A percentile compares a stretch with the other conserved stretches of the same genome.
phyloP scores from a whole-genome alignment of 2,888 invertebrate species.

The Caradrina kadenii region DNA sequence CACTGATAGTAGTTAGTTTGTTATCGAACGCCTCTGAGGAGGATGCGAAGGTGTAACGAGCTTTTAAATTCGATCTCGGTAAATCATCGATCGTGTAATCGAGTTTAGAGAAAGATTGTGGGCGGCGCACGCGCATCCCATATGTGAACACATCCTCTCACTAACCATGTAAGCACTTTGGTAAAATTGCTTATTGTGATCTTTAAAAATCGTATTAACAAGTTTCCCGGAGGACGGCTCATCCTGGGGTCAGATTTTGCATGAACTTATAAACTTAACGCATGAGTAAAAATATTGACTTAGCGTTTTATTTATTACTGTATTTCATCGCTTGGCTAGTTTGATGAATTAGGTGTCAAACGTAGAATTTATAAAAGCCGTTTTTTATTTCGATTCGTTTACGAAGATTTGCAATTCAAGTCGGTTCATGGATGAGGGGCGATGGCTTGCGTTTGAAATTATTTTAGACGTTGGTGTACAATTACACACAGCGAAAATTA shows the following conservation, averaged over 20 bases:
- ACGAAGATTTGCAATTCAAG: slow-evolving; percentile 75
- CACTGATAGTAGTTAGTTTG: slow-evolving; percentile 68
- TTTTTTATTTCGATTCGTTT: slow-evolving; percentile 64
- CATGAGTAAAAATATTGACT: slow-evolving; percentile 67
- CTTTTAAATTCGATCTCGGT: slow-evolving; percentile 88
- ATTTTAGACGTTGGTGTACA: slow-evolving; percentile 80
- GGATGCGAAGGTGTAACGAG: slow-evolving; percentile 83
- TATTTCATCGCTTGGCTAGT: slow-evolving; percentile 72
- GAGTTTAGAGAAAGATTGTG: slow-evolving; percentile 88
- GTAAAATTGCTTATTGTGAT: slow-evolving; percentile 73
- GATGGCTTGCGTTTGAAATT: slow-evolving; percentile 83
- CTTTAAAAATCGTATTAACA: slow-evolving; percentile 58
- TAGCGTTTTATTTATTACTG: slow-evolving; percentile 53
- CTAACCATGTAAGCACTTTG: slow-evolving; percentile 77
- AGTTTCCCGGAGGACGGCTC: slow-evolving; percentile 86
- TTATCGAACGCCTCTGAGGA: slow-evolving; percentile 71
- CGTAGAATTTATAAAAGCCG: slow-evolving; percentile 67
- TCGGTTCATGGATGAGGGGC: slow-evolving; percentile 81
- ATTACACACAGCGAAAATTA: slow-evolving; percentile 86
- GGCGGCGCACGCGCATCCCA: slow-evolving; percentile 85
- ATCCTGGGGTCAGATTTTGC: slow-evolving; percentile 83
- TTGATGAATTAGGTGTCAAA: slow-evolving; percentile 75
- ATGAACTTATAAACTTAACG: slow-evolving; percentile 73
- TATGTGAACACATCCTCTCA: slow-evolving; percentile 85
- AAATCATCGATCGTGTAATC: slow-evolving; percentile 89